Evolutionary conservation across 2,797 vertebrate genomes (phyloP).

Genomic region (Ctenosaura bakeri): DNA sequence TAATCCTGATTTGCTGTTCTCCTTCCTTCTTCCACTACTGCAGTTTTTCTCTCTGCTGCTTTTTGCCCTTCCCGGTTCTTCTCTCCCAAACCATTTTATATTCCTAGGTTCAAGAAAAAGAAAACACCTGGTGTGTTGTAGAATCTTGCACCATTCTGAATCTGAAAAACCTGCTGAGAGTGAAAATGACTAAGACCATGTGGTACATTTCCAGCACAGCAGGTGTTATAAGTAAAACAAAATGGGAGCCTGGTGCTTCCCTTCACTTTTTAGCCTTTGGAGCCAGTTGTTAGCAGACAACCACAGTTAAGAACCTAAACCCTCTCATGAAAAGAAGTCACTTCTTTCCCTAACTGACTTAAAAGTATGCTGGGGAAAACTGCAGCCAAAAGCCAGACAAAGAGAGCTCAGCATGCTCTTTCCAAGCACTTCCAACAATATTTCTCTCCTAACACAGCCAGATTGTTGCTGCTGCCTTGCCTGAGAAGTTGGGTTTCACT

Average conservation of each 20-base stretch:
- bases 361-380: neutral
- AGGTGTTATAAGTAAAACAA: slow-evolving; percentile 39
- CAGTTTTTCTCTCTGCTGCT: neutral
- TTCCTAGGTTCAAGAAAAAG: slow-evolving; percentile 35
- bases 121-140: slow-evolving; percentile 44
- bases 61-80: neutral
- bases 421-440: neutral
- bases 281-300: slow-evolving; percentile 18
- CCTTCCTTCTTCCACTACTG: slow-evolving; percentile 4
- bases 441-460: neutral
- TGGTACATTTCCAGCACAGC: slow-evolving; percentile 35
- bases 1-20: neutral
- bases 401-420: slow-evolving; percentile 1
- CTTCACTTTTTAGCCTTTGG: slow-evolving; percentile 48
- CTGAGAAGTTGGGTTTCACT: neutral
- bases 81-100: slow-evolving; percentile 10
- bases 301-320: neutral
- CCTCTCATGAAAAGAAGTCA: neutral
- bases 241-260: neutral
- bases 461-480: neutral
- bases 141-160: slow-evolving; percentile 45
- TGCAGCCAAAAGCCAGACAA: neutral
- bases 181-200: slow-evolving; percentile 36
- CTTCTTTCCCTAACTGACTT: neutral
- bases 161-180: slow-evolving; percentile 11